Percentiles rank a stretch among this genome's conserved stretches.
These are phyloP conservation scores for Aplocera efformata DNA, from an alignment of 2,888 invertebrate species.

Conservation along the genomic window DNA sequence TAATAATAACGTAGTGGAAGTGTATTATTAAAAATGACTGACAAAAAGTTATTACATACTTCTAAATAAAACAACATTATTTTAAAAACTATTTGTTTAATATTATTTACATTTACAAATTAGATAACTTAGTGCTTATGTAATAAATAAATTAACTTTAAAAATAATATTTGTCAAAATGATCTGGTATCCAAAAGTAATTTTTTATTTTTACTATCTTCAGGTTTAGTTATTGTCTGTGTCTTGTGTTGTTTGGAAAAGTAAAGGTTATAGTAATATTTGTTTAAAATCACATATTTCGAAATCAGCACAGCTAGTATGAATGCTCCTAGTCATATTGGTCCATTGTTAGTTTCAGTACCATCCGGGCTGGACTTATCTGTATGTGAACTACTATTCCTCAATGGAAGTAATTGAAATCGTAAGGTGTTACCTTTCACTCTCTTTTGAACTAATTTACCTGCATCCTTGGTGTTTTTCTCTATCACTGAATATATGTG, in stretches of 20 bases:
- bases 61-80: conserved; percentile 26
- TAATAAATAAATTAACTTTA: conserved; percentile 13
- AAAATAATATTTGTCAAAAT: conserved; percentile 9
- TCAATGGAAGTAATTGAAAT: conserved; percentile 81
- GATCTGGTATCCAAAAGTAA: conserved; percentile 9
- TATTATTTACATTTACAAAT: conserved; percentile 22
- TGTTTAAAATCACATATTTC: conserved; percentile 55
- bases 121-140: conserved; percentile 11
- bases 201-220: conserved; percentile 4
- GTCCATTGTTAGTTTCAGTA: conserved; percentile 45
- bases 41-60: conserved; percentile 56
- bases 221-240: background rate
- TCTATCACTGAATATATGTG: conserved; percentile 79
- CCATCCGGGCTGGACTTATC: conserved; percentile 21
- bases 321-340: conserved; percentile 65
- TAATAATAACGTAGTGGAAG: conserved; percentile 8
- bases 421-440: conserved; percentile 81
- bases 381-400: conserved; percentile 37
- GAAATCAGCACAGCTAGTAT: conserved; percentile 44
- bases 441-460: conserved; percentile 83
- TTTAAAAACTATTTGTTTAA: conserved; percentile 23
- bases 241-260: conserved; percentile 23
- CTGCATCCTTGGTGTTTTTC: conserved; percentile 65
- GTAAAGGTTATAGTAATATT: conserved; percentile 37
- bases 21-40: conserved; percentile 42